Conservation (phyloP, 35 echinoderm and acorn worm species). For the Apostichopus japonicus region DNA sequence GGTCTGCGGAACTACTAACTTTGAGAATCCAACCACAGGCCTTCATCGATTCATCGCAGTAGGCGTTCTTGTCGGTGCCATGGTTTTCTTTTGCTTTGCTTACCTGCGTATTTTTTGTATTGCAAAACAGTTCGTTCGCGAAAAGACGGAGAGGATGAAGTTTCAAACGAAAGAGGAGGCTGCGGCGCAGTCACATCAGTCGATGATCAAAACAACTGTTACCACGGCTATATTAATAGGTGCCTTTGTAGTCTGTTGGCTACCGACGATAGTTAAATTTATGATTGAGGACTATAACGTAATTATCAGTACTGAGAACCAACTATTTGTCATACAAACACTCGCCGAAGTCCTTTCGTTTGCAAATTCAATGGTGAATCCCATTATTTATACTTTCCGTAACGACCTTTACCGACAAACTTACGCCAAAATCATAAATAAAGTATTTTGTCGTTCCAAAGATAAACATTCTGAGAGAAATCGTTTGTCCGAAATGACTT, state of each 20-base stretch:
- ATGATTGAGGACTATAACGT: neutral
- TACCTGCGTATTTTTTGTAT: conserved; percentile 45
- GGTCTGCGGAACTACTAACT: conserved; percentile 42
- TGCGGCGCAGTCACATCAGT: neutral
- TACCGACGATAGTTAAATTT: conserved; percentile 38
- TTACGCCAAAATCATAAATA: neutral
- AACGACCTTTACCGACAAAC: conserved; percentile 20
- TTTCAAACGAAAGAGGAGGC: neutral
- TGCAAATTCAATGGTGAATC: conserved; percentile 47
- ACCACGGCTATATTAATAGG: conserved; percentile 25
- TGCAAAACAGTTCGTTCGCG: neutral
- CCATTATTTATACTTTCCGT: conserved; percentile 40
- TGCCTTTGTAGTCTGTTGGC: conserved; percentile 34
- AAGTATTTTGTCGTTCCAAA: neutral
- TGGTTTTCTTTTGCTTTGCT: neutral
- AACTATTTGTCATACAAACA: conserved; percentile 33
- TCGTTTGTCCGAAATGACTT: neutral
- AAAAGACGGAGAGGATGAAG: neutral
- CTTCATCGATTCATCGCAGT: neutral
- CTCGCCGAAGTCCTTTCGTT: neutral
- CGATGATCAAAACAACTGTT: conserved; percentile 15
- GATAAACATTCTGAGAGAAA: neutral
- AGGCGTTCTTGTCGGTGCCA: neutral
- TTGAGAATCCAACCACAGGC: neutral
- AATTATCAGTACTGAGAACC: neutral